phyloP scores from a whole-genome alignment of 2,797 vertebrate genomes.

The Lithobates sylvaticus region DNA sequence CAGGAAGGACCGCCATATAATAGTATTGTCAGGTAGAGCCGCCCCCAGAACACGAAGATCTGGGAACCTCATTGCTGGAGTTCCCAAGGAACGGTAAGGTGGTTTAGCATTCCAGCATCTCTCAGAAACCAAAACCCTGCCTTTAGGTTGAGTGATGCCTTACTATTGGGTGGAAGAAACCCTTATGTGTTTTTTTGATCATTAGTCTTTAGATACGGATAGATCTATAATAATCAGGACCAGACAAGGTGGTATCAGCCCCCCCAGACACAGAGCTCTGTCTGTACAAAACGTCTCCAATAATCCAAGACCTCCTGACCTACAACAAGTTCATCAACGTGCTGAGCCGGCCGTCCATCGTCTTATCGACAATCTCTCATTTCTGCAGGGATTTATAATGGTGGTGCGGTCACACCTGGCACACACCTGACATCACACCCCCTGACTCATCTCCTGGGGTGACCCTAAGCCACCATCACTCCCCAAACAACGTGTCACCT shows the following conservation, averaged over 20 bases:
- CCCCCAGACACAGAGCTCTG: neutral
- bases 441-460: conserved; percentile 35
- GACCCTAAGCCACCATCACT: neutral
- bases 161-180: neutral
- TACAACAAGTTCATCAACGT: neutral
- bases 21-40: no score
- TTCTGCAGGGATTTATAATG: conserved; percentile 18
- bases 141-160: neutral
- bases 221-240: no score
- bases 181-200: no score
- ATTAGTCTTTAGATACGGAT: no score
- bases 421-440: conserved; percentile 20
- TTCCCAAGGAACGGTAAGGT: no score
- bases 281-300: neutral
- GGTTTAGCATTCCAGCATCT: no score
- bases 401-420: neutral
- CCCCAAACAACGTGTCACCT: neutral
- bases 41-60: no score
- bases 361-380: conserved; percentile 9
- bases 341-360: conserved; percentile 9
- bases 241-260: no score
- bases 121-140: neutral
- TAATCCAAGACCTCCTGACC: neutral
- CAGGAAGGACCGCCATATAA: no score
- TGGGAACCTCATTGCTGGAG: no score